A percentile compares a stretch with the other conserved stretches of the same genome.
Evolutionary conservation across 2,797 vertebrate genomes (phyloP).

Genomic region (Acipenser oxyrinchus): DNA sequence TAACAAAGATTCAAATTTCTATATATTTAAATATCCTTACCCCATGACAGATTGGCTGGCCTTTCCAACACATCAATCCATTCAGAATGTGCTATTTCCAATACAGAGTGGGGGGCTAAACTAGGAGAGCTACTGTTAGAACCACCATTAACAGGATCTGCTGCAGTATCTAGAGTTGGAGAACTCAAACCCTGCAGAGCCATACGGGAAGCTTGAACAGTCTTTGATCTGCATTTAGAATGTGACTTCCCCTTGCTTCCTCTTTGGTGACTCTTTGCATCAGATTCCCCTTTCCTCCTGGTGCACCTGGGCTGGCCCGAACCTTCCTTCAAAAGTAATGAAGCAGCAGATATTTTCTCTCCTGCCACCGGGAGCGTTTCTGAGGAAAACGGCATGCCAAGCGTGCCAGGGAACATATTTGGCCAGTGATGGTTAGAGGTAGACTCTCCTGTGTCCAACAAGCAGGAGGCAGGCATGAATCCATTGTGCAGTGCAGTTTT

Average conservation of each 20-base stretch:
- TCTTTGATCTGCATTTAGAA: slow-evolving; percentile 7
- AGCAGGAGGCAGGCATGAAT: neutral
- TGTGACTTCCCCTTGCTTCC: slow-evolving; percentile 3
- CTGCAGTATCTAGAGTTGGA: no score
- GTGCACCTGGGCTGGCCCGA: neutral
- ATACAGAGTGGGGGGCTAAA: no score
- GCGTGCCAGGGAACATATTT: no score
- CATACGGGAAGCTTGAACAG: slow-evolving; percentile 13
- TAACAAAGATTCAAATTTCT: no score
- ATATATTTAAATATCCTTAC: no score
- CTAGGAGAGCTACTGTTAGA: neutral
- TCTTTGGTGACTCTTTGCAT: slow-evolving; percentile 11
- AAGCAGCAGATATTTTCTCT: slow-evolving; percentile 4
- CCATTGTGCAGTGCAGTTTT: neutral
- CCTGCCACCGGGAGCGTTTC: slow-evolving; percentile 5
- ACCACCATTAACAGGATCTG: neutral
- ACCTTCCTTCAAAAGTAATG: neutral
- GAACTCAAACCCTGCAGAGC: neutral
- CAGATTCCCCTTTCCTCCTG: neutral
- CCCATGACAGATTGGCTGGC: no score
- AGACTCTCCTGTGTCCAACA: neutral
- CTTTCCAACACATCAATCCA: no score
- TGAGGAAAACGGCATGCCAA: slow-evolving; percentile 3
- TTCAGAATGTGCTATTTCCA: no score
- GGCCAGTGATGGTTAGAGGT: neutral